phyloP scores from a whole-genome alignment of 2,888 invertebrate species.

The Acrobasis suavella region DNA sequence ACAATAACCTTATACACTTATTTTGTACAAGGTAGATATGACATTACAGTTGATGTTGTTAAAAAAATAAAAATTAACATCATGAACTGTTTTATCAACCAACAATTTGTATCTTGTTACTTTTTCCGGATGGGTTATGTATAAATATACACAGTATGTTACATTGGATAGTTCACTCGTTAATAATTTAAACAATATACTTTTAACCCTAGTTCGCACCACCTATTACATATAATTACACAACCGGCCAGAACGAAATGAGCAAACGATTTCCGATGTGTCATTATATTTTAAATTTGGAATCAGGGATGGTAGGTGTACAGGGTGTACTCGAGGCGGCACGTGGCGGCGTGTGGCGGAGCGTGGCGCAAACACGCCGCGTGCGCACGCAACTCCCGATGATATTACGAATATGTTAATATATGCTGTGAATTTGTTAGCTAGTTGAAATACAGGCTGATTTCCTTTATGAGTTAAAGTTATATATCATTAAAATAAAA shows the following conservation, averaged over 20 bases:
- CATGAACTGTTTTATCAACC: no score
- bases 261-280: slow-evolving; percentile 52
- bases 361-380: slow-evolving; percentile 65
- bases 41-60: no score
- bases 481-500: no score
- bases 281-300: slow-evolving; percentile 34
- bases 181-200: not conserved
- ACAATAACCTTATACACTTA: no score
- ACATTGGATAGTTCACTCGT: no score
- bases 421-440: slow-evolving; percentile 32
- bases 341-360: slow-evolving; percentile 55
- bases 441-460: slow-evolving; percentile 20
- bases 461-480: not conserved
- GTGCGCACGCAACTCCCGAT: slow-evolving; percentile 59
- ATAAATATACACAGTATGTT: no score
- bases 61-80: no score
- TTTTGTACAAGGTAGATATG: no score
- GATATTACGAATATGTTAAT: slow-evolving; percentile 72
- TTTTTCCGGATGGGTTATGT: no score
- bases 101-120: no score
- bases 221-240: slow-evolving; percentile 15
- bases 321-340: slow-evolving; percentile 39
- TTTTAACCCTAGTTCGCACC: slow-evolving; percentile 18
- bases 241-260: slow-evolving; percentile 44
- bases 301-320: slow-evolving; percentile 48